phyloP scores from a whole-genome alignment of 2,888 invertebrate species.

The Sthenelais limicola region DNA sequence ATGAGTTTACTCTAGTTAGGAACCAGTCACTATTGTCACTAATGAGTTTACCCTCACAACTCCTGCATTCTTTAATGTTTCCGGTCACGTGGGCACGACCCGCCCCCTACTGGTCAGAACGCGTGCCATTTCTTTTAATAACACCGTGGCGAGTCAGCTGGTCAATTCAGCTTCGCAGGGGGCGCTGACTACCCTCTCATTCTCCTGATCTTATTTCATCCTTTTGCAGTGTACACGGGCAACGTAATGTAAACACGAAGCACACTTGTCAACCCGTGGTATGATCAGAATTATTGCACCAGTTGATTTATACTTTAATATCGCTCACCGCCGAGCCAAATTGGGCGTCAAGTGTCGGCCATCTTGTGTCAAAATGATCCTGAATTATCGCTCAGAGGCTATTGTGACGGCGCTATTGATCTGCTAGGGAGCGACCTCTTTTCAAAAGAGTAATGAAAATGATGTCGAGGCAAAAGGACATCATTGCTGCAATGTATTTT shows the following conservation, averaged over 20 bases:
- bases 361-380: not conserved
- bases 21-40: no score
- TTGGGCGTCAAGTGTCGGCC: not conserved
- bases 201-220: not conserved
- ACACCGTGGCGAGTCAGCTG: not conserved
- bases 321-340: not conserved
- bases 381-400: slow-evolving; percentile 29
- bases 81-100: no score
- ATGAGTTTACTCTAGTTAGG: no score
- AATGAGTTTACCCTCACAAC: no score
- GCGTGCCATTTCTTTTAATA: not conserved
- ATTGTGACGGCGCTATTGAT: slow-evolving; percentile 32
- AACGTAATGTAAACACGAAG: no score
- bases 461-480: no score
- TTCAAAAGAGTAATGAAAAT: slow-evolving; percentile 5
- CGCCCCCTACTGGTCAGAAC: no score
- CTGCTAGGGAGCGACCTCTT: not conserved
- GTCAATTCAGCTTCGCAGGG: no score
- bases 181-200: no score
- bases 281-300: slow-evolving; percentile 22
- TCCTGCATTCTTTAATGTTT: no score
- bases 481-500: no score
- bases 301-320: slow-evolving; percentile 28
- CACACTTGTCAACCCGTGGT: no score
- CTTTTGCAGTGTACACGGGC: not conserved